Base-by-base conservation (phyloP, 2,888 invertebrate genomes). In the Digitonthophagus gazella region DNA sequence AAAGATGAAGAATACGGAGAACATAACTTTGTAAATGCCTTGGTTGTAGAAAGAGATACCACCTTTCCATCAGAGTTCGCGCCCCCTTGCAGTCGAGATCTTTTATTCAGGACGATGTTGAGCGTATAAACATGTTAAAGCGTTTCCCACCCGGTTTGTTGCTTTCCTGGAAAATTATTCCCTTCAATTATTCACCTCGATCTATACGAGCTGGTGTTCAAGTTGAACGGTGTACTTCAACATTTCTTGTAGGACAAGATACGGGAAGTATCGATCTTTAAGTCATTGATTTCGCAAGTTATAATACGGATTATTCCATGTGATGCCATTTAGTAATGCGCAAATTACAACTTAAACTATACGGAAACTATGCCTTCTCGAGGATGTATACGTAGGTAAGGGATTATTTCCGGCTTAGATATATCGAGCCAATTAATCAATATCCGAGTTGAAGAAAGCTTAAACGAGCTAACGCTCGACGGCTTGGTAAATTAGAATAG, bases 401-500 rank as follows among this genome's bases (percentile, higher is more conserved):
- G 2, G 28, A 44, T 44, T 44, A 44, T 44, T 44, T 44, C 28
- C 28, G 28, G 28, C 28, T 44, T 44, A 44, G 28, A 44, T 44
- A 44, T 5, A 44, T 11, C 28, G 28, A 44, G 1, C 28, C 11
- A 6, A 44, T 44, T 44, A 44, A 44, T 44, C 28, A 44, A 44
- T 44, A 44, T 44, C 28, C 28, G 28, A 22, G 28, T 44, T 6
- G 28, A 44, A 44, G 28, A 44, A 44, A 44, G 8, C 28, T 44
- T 44, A 44, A 44, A 44, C 11, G 28, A 11, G 28, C 28, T 44
- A 44, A 44, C 28, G 28, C 28, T 44, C 28, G 28, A 3, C 28
- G 28, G 28, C 3, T 44, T 44, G 28, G 18, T 6, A 61, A 61
- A 61, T 61, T 61, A 61, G 58, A 69, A 63, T 22, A 66, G 66